Evolutionary conservation across 2,888 invertebrate genomes (phyloP).

Genomic region (Morpho achilles): DNA sequence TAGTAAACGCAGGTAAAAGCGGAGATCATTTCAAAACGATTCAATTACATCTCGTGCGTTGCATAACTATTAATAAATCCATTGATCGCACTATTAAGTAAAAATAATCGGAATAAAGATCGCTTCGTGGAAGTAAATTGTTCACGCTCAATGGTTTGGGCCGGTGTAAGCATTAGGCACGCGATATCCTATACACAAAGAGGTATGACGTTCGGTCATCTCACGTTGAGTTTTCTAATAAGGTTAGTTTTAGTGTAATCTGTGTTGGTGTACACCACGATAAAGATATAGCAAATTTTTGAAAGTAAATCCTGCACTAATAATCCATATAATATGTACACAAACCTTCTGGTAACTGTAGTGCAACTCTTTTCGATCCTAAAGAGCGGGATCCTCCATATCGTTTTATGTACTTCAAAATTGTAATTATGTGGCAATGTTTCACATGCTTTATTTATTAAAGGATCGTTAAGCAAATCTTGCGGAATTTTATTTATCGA

Average conservation of each 20-base stretch:
- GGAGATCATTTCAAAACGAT: too few relatives aligned
- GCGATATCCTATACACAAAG: slow-evolving; percentile 13
- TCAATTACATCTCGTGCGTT: too few relatives aligned
- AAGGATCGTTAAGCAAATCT: slow-evolving; percentile 85
- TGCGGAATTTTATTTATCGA: slow-evolving; percentile 89
- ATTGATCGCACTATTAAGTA: not conserved
- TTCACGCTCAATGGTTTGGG: slow-evolving; percentile 26
- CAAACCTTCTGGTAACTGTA: slow-evolving; percentile 97
- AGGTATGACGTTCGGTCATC: slow-evolving; percentile 3
- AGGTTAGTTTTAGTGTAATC: not conserved
- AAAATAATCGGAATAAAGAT: slow-evolving; percentile 10
- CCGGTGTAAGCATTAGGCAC: slow-evolving; percentile 8
- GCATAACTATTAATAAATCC: too few relatives aligned
- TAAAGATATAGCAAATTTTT: too few relatives aligned
- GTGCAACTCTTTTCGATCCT: slow-evolving; percentile 92
- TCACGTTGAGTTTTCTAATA: not conserved
- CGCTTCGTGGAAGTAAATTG: slow-evolving; percentile 29
- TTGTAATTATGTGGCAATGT: slow-evolving; percentile 95
- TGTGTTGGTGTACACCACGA: too few relatives aligned
- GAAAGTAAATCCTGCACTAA: too few relatives aligned
- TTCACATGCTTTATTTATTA: slow-evolving; percentile 85
- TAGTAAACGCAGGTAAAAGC: too few relatives aligned
- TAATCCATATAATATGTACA: not conserved
- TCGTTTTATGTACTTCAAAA: slow-evolving; percentile 98
- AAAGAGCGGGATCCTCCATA: slow-evolving; percentile 95